Evolutionary conservation across 2,113 vertebrate species (phyloP).

Genomic region (Genyomyrus donnyi): DNA sequence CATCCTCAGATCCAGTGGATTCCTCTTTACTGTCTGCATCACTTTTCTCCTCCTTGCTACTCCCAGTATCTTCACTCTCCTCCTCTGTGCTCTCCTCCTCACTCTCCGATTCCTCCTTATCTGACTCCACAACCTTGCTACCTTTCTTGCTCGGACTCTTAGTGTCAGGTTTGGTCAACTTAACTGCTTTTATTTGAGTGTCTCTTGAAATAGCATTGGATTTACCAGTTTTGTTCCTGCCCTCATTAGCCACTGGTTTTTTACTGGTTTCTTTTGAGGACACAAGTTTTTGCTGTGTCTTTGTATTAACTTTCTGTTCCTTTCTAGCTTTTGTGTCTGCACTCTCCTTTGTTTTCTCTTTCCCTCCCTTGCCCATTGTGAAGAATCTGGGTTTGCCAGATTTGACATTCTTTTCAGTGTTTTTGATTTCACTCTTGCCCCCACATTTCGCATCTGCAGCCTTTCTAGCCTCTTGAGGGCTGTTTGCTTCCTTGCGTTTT

Average conservation of each 20-base stretch:
- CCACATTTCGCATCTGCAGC: conserved; percentile 24
- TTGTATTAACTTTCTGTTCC: conserved; percentile 14
- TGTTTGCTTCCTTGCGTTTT: conserved; percentile 31
- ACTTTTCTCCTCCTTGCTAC: conserved; percentile 30
- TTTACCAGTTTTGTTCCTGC: conserved; percentile 29
- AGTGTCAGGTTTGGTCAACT: conserved; percentile 13
- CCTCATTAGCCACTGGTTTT: background rate
- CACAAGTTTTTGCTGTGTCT: background rate
- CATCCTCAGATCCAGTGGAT: conserved; percentile 27
- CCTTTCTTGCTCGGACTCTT: conserved; percentile 26
- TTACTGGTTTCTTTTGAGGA: conserved; percentile 18
- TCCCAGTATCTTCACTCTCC: conserved; percentile 32
- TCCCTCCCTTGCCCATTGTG: conserved; percentile 15
- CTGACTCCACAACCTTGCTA: conserved; percentile 18
- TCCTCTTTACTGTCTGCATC: conserved; percentile 29
- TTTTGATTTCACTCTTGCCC: background rate
- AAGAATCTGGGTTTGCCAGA: background rate
- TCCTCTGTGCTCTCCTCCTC: conserved; percentile 32
- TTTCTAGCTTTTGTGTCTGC: conserved; percentile 15
- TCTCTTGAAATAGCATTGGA: conserved; percentile 27
- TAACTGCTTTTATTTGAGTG: background rate
- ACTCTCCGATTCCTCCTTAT: background rate
- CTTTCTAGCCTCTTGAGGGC: conserved; percentile 17
- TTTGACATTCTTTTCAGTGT: conserved; percentile 11
- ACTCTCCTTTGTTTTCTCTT: conserved; percentile 22